These are phyloP conservation scores for Romanogobio albipinnatus DNA, from an alignment of 2,113 vertebrate species.

Conservation along the genomic window DNA sequence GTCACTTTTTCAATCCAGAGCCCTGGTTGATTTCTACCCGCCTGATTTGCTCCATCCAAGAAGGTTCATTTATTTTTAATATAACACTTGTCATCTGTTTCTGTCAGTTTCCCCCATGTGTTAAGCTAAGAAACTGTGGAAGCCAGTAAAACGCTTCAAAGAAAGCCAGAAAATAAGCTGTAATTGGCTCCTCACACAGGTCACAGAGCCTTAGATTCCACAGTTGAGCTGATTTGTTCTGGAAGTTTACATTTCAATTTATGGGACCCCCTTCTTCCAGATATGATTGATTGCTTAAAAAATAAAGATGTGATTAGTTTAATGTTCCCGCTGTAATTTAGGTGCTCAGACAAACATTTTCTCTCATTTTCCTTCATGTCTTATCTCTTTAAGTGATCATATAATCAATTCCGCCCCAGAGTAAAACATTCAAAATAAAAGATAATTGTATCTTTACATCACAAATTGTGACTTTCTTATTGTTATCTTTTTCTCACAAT, in stretches of 20 bases:
- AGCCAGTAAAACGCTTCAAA: too few relatives aligned
- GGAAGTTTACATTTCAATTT: background rate
- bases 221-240: background rate
- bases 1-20: too few relatives aligned
- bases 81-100: background rate
- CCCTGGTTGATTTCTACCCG: too few relatives aligned
- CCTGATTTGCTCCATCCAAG: too few relatives aligned
- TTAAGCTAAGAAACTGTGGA: background rate
- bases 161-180: background rate
- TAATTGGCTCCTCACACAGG: background rate
- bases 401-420: background rate
- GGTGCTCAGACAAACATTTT: background rate
- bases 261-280: constrained; percentile 3
- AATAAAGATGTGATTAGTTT: background rate
- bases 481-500: background rate
- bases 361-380: background rate
- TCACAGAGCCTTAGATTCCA: background rate
- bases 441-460: background rate
- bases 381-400: background rate
- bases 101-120: background rate
- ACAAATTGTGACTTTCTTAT: background rate
- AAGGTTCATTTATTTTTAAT: too few relatives aligned
- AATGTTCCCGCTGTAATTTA: background rate
- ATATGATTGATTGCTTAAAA: background rate
- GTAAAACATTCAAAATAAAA: background rate